Conservation (phyloP, 2,888 invertebrate genomes). For the Stenurella melanura region DNA sequence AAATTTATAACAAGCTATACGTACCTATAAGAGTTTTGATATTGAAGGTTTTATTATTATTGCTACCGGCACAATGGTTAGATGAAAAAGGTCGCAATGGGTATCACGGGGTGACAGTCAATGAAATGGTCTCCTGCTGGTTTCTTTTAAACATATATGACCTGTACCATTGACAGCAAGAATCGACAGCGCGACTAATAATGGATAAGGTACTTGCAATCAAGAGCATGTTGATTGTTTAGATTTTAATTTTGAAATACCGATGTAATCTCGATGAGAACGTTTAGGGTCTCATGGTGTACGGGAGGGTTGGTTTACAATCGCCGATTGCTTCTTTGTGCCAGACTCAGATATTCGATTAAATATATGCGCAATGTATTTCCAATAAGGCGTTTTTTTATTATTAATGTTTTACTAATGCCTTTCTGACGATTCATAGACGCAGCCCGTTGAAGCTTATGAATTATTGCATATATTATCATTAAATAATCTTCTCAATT, state of each 20-base stretch:
- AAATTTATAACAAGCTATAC: constrained; percentile 40
- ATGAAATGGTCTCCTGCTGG: constrained; percentile 67
- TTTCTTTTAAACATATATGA: constrained; percentile 63
- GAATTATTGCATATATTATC: too few species aligned
- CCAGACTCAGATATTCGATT: background rate
- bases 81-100: constrained; percentile 68
- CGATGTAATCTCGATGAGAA: constrained; percentile 67
- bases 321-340: constrained; percentile 26
- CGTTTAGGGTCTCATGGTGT: constrained; percentile 60
- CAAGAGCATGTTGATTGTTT: constrained; percentile 64
- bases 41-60: constrained; percentile 55
- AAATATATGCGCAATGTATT: background rate
- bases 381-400: background rate
- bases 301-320: constrained; percentile 15
- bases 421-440: background rate
- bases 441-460: too few species aligned
- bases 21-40: constrained; percentile 43
- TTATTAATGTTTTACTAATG: background rate
- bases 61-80: constrained; percentile 56
- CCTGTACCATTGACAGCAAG: constrained; percentile 70
- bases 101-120: constrained; percentile 69
- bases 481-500: too few species aligned
- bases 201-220: constrained; percentile 61
- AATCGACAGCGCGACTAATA: constrained; percentile 68
- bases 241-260: constrained; percentile 68